These are phyloP conservation scores for Lepilemur ruficaudatus DNA, from an alignment of 2,797 vertebrate species.

Conservation along the genomic window DNA sequence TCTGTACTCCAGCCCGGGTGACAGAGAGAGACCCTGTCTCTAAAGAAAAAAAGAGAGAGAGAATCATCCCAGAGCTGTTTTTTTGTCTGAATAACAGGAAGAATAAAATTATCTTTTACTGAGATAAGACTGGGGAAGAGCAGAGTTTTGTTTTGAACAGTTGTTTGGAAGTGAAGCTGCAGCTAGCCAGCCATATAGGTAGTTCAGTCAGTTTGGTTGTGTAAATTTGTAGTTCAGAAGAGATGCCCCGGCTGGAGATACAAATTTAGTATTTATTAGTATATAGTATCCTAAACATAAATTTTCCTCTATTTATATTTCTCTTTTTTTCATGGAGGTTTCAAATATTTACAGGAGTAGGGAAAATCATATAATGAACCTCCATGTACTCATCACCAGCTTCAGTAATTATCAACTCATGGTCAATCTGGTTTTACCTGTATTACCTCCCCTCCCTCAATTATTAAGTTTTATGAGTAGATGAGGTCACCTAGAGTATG, in stretches of 20 bases:
- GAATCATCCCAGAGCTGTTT: not conserved
- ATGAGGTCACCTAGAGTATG: not conserved
- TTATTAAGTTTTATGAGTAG: not conserved
- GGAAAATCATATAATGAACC: not conserved
- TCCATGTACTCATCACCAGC: not conserved
- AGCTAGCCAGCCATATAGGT: not conserved
- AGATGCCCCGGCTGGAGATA: not conserved
- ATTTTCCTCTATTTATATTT: not conserved
- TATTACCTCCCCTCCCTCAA: not conserved
- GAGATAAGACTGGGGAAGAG: not conserved
- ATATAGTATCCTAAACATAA: not conserved
- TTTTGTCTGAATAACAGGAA: not conserved
- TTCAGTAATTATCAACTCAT: not conserved
- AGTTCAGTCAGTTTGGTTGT: not conserved
- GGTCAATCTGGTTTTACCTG: not conserved
- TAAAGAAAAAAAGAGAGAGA: not conserved
- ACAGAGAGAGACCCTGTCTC: not conserved
- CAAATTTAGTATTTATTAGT: not conserved
- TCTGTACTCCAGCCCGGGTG: not conserved
- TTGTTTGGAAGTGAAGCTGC: not conserved
- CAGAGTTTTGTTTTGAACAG: not conserved
- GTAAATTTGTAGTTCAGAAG: not conserved
- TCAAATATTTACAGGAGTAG: not conserved
- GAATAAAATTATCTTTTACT: not conserved
- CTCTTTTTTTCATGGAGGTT: not conserved